phyloP scores from a whole-genome alignment of 2,888 invertebrate genomes.

The Romanomermis culicivorax region DNA sequence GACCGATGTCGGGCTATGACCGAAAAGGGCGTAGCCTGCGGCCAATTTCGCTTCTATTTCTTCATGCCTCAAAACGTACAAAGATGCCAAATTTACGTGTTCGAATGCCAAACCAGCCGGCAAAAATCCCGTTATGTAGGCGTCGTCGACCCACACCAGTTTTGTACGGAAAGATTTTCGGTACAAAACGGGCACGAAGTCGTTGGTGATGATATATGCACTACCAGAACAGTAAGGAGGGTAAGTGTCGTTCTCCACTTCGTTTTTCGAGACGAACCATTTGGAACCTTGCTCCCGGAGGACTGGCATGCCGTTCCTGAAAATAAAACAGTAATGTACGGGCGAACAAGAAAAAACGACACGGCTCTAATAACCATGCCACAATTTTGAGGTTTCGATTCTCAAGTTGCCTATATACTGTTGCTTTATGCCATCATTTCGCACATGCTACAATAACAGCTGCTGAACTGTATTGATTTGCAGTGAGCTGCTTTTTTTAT shows the following conservation, averaged over 20 bases:
- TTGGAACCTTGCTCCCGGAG: conserved; percentile 27
- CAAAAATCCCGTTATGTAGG: conserved; percentile 10
- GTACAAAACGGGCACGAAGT: conserved; percentile 25
- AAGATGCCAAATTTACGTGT: conserved; percentile 4
- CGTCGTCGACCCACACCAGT: conserved; percentile 12
- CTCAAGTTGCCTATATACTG: too few species aligned
- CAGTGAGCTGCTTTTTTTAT: too few species aligned
- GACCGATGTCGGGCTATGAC: conserved; percentile 10
- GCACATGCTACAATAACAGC: too few species aligned
- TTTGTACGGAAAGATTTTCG: conserved; percentile 14
- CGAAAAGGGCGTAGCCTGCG: conserved; percentile 10
- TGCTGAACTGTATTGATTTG: too few species aligned
- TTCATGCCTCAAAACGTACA: conserved; percentile 8
- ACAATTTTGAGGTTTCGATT: too few species aligned
- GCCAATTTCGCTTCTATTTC: conserved; percentile 7
- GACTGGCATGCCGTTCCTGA: conserved; percentile 24
- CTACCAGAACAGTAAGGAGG: conserved; percentile 32
- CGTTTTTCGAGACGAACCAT: conserved; percentile 29
- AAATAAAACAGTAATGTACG: too few species aligned
- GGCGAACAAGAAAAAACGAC: too few species aligned
- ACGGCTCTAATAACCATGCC: too few species aligned
- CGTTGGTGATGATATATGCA: conserved; percentile 28
- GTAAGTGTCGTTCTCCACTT: conserved; percentile 27
- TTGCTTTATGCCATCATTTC: too few species aligned
- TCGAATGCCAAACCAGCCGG: neutral